Base-by-base conservation (phyloP, 2,888 invertebrate genomes). In the Anaspis maculata region DNA sequence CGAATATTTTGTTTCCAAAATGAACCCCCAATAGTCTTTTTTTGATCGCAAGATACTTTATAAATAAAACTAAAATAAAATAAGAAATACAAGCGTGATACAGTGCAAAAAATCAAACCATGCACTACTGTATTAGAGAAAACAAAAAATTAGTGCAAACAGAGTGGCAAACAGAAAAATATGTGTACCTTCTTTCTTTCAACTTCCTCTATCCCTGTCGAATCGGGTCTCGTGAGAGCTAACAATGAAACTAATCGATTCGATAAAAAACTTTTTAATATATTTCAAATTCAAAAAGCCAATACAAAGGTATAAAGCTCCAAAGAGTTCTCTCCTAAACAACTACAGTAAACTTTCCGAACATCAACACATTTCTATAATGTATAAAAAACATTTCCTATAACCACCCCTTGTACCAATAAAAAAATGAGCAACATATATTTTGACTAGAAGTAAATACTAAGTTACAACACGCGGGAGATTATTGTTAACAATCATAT, bases 291-390 rank as follows among this genome's bases (percentile, higher is more conserved):
- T 24, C 12, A 24, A 24, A 10, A 49, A 50, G 45, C 46, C 30
- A 41, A 48, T 53, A 49, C 48, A 52, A 46, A 51, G 34, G 42
- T 49, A 49, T 48, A 50, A 52, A 50, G 48, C 48, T 41, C 37
- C 39, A 30, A 27, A 50, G 45, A 50, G 52, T 48, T 42, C 48
- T 49, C n/a, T n/a, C n/a, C n/a, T n/a, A n/a, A 53, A 51, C 48
- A 39, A 40, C 43, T 45, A 48, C 31, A 32, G 42, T 42, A 44
- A 51, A 49, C 49, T 49, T 48, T 49, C 51, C 49, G 46, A 44
- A 40, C 35, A 27, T 19, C 22, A 53, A 51, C 51, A 50, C 49
- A 46, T 49, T 39, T 43, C 43, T 49, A 45, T 15, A 25, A 4
- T 29, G 12, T 25, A 19, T 19, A 30, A 30, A 19, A 5, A 5